Evolutionary conservation across 2,797 vertebrate genomes (phyloP).

Genomic region (Hydrolagus colliei): DNA sequence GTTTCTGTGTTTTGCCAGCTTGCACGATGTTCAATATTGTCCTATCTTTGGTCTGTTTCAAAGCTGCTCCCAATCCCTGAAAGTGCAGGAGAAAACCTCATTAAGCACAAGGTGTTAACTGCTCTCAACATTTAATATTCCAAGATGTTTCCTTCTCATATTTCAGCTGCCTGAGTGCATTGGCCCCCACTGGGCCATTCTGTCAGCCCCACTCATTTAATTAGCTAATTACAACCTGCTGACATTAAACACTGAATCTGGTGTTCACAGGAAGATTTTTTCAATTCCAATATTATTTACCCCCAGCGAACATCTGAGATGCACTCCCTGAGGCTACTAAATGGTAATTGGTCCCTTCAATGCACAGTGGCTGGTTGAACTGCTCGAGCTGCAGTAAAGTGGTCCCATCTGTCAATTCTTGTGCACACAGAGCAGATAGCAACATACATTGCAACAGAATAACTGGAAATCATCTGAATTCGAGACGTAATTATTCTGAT

Average conservation of each 20-base stretch:
- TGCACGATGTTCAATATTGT: too few relatives aligned
- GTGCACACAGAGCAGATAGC: slow-evolving; percentile 38
- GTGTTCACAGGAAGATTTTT: slow-evolving; percentile 48
- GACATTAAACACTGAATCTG: slow-evolving; percentile 51
- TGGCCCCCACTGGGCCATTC: slow-evolving; percentile 48
- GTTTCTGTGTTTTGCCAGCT: too few relatives aligned
- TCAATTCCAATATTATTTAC: slow-evolving; percentile 57
- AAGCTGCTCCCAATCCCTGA: not conserved
- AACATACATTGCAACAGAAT: slow-evolving; percentile 5
- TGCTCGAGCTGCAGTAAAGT: slow-evolving; percentile 50
- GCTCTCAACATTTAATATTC: slow-evolving; percentile 46
- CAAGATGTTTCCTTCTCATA: slow-evolving; percentile 50
- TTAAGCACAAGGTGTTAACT: slow-evolving; percentile 42
- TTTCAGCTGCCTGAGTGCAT: slow-evolving; percentile 44
- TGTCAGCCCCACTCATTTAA: slow-evolving; percentile 59
- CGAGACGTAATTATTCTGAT: not conserved
- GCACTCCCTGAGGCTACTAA: slow-evolving; percentile 56
- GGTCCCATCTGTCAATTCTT: slow-evolving; percentile 61
- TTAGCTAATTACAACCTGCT: slow-evolving; percentile 64
- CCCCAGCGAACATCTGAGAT: slow-evolving; percentile 56
- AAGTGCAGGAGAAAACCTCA: slow-evolving; percentile 42
- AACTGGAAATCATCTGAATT: not conserved
- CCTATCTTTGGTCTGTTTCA: not conserved
- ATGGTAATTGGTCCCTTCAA: slow-evolving; percentile 60
- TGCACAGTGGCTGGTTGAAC: slow-evolving; percentile 53